Evolutionary conservation across 2,113 vertebrate species (phyloP).

Genomic region (Embiotoca jacksoni): DNA sequence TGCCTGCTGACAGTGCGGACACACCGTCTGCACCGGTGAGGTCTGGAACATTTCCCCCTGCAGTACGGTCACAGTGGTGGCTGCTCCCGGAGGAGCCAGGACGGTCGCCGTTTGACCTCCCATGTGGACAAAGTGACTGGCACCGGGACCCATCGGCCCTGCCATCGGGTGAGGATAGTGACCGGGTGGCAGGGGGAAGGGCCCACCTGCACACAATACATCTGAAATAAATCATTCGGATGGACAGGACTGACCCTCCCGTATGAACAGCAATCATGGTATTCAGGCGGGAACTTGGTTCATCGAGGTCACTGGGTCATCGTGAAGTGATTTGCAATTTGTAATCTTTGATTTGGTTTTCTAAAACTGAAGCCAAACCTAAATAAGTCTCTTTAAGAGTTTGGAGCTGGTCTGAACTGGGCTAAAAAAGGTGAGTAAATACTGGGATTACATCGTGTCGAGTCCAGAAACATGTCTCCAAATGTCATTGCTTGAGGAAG

Average conservation of each 20-base stretch:
- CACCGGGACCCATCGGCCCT: constrained; percentile 81
- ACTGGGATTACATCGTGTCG: no score
- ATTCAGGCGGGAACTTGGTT: not conserved
- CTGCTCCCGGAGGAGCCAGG: constrained; percentile 89
- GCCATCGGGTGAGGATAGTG: constrained; percentile 81
- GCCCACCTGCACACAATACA: constrained; percentile 82
- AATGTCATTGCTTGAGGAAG: no score
- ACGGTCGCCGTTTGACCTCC: constrained; percentile 91
- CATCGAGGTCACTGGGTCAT: not conserved
- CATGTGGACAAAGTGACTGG: constrained; percentile 87
- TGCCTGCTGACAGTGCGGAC: constrained; percentile 97
- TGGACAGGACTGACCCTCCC: not conserved
- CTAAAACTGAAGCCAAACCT: no score
- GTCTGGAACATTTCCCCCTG: constrained; percentile 98
- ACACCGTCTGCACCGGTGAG: constrained; percentile 93
- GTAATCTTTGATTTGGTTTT: no score
- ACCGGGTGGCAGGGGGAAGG: constrained; percentile 81
- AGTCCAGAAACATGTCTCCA: no score
- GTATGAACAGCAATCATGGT: not conserved
- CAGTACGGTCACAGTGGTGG: constrained; percentile 95
- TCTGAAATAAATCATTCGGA: not conserved
- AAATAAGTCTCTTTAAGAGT: no score
- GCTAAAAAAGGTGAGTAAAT: no score
- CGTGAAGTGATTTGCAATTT: no score
- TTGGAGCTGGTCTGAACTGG: no score